Evolutionary conservation across 2,797 vertebrate genomes (phyloP), one percentile per base, ranked within the genome.

Genomic region (Taenioides sp.): DNA sequence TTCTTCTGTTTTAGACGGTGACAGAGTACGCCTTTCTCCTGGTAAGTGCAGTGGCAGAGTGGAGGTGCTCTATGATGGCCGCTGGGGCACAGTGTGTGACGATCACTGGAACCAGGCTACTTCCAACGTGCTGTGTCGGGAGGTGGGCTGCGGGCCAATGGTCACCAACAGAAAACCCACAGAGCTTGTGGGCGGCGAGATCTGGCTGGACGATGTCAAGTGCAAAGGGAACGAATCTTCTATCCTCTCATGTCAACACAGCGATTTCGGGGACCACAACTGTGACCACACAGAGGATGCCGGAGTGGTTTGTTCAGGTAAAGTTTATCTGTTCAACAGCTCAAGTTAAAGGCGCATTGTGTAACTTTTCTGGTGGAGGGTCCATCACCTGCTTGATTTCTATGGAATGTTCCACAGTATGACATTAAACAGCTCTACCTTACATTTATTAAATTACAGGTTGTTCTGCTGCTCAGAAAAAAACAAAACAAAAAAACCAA

Each of bases 1-100:
- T 31, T 61, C 12, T 1, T 63, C 1, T 43, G 11, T 43, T 40
- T 65, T 68, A 92, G 91, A 88, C 71, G 87, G 84, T 82, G 59
- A 72, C 0, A 81, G 81, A 55, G 7, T 89, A 0, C 43, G 23
- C 31, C 37, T 89, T 71, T 90, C 89, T 37, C 77, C 79, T 5
- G 74, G 73, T 0, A 83, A 80, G 10, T 92, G 91, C 62, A 28
- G 88, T 0, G 91, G 91, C 18, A 81, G 91, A 77, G 73, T 92
- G 74, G 91, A 92, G 76, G 0, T 92, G 64, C 78, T 18, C 65
- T 20, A 88, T 27, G 0, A 9, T 0, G 71, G 80, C 52, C 61
- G 0, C 1, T 92, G 91, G 91, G 91, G 87, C 31, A 89, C 90
- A 0, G 87, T 92, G 57, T 92, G 91, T 28, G 87, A 91, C 12